Evolutionary conservation across 2,797 vertebrate genomes (phyloP).

Genomic region (Gymnothorax javanicus): DNA sequence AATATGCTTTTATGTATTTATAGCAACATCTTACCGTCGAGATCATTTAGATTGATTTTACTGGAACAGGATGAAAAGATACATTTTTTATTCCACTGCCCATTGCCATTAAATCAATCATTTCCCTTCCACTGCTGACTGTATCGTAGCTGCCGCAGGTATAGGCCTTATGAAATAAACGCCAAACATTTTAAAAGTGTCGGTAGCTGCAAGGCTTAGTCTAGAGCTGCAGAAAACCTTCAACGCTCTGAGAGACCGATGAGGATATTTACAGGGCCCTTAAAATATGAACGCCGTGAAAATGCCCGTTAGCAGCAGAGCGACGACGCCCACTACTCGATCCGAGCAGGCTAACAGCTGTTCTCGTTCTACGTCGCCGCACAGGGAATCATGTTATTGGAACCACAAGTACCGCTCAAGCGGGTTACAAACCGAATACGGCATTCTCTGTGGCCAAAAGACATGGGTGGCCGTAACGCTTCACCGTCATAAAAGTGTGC

Average conservation of each 20-base stretch:
- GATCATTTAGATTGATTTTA: no score
- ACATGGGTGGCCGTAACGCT: background rate
- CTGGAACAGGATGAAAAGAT: no score
- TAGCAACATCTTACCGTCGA: no score
- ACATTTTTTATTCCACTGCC: no score
- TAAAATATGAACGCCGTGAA: background rate
- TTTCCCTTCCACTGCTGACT: background rate
- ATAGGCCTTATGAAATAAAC: no score
- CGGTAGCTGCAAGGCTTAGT: background rate
- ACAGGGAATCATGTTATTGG: background rate
- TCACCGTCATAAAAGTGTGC: background rate
- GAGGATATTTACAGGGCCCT: background rate
- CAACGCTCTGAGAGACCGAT: background rate
- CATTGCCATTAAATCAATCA: background rate
- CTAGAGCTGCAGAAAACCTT: background rate
- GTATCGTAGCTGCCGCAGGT: background rate
- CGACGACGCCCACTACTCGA: background rate
- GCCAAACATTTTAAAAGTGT: background rate
- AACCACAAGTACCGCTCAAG: background rate
- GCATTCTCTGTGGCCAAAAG: background rate
- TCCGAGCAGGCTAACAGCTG: background rate
- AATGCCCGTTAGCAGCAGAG: background rate
- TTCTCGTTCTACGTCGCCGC: background rate
- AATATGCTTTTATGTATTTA: no score
- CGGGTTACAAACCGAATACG: background rate